Conservation (phyloP, 2,797 vertebrate genomes). For the Cryptoprocta ferox region DNA sequence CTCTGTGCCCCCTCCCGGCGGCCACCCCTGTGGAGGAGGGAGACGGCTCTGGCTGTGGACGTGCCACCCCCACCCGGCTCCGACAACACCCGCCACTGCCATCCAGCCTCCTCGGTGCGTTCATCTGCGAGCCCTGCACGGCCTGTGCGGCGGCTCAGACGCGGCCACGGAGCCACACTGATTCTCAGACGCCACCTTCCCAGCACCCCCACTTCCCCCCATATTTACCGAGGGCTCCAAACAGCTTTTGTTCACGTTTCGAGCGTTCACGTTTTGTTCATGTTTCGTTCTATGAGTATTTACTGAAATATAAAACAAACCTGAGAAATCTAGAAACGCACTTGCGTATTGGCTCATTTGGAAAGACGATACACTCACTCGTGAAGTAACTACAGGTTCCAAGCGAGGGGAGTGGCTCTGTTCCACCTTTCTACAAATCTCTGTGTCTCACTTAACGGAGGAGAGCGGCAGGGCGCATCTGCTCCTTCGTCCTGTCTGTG, state of each 20-base stretch:
- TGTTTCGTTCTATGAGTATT: not conserved
- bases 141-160: accelerated
- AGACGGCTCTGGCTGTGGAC: not conserved
- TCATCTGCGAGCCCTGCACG: accelerated
- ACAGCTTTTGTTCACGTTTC: not conserved
- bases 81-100: accelerated
- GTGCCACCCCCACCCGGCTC: accelerated
- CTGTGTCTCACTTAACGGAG: not conserved
- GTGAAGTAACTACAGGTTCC: not conserved
- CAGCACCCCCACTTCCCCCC: not conserved
- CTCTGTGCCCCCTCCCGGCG: accelerated
- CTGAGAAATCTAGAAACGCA: not conserved
- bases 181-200: not conserved
- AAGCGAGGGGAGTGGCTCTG: not conserved
- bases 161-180: not conserved
- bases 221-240: not conserved
- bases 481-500: not conserved
- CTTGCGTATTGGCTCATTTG: not conserved
- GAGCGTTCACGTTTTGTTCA: too few relatives aligned
- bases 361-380: not conserved
- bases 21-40: not conserved
- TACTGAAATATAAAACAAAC: not conserved
- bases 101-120: too few relatives aligned
- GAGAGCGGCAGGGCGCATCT: accelerated
- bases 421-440: not conserved